Evolutionary conservation across 1,140 invertebrate species (phyloP).

Genomic region (Drosophila mauritiana): DNA sequence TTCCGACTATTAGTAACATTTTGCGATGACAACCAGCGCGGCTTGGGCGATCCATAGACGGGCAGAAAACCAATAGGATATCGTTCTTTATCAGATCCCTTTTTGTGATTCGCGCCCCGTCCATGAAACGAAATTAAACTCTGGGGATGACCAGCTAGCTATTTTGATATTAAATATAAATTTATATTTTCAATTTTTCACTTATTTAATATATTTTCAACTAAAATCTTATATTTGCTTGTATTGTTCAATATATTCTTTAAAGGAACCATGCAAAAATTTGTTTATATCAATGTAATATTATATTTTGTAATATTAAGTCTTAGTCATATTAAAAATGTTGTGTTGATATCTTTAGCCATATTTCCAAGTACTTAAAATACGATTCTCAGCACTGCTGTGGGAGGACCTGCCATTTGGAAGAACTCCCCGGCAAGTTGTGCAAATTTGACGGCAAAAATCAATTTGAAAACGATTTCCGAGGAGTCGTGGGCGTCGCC

Average conservation of each 20-base stretch:
- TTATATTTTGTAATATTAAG: too few species aligned
- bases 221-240: too few species aligned
- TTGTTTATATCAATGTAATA: too few species aligned
- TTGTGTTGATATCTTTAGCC: not conserved
- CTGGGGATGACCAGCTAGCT: not conserved
- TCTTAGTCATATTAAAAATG: too few species aligned
- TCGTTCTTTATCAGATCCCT: conserved; percentile 14
- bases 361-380: not conserved
- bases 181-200: not conserved
- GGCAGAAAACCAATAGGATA: conserved; percentile 2
- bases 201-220: too few species aligned
- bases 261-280: too few species aligned
- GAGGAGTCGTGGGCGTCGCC: conserved; percentile 71
- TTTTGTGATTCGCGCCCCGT: not conserved
- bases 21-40: conserved; percentile 73
- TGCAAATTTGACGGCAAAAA: conserved; percentile 81
- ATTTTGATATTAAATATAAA: not conserved
- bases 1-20: conserved; percentile 81
- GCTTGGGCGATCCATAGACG: conserved; percentile 43
- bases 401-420: conserved; percentile 29
- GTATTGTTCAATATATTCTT: too few species aligned
- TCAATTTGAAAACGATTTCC: conserved; percentile 82
- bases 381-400: not conserved
- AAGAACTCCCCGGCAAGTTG: conserved; percentile 50
- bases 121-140: conserved; percentile 3